Base-by-base conservation (phyloP, 2,888 invertebrate species). In the Oxyscelio sp. region DNA sequence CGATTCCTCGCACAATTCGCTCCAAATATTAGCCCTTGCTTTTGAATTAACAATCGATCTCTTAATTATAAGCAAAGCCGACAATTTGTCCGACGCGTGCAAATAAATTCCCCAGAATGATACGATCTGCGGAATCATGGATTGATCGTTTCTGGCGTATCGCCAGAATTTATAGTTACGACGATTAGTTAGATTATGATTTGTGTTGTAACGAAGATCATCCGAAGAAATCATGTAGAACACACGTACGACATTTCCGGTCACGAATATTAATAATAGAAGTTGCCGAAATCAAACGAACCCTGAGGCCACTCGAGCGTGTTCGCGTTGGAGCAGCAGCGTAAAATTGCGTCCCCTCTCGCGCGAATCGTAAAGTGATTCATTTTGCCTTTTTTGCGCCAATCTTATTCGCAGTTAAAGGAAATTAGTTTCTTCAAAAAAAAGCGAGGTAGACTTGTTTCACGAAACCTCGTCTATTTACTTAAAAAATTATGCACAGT, bases 161-260 rank as follows among this genome's bases (percentile, higher is more conserved):
- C 5, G 56, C 79, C 79, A 79, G 9, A 22, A 79, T 48, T 70
- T 66, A 79, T 79, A 63, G 71, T 70, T 54, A 61, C 43, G 70
- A 71, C 74, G 63, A 74, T 79, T 79, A 79, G 70, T 65, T 79
- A 27, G 71, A 71, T 65, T 45, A 48, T 71, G 78, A 79, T 79
- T 79, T 56, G 70, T 78, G 78, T 34, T 59, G 34, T 52, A 61
- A 70, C 38, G 24, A 63, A 15, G 70, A 54, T 56, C 45, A 48
- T 71, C 22, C 19, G 19, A 61, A 54, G 70, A 61, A 77, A 54
- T 70, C 70, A 63, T 77, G 68, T 66, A 34, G 48, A 66, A 59
- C 66, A 75, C 75, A 77, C 68, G 68, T 61, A 63, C 61, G 45
- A 63, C 63, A 78, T 63, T 70, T 70, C 78, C 54, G 70, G 52